phyloP scores from a whole-genome alignment of 2,888 invertebrate genomes.

The Dendrolimus pini region DNA sequence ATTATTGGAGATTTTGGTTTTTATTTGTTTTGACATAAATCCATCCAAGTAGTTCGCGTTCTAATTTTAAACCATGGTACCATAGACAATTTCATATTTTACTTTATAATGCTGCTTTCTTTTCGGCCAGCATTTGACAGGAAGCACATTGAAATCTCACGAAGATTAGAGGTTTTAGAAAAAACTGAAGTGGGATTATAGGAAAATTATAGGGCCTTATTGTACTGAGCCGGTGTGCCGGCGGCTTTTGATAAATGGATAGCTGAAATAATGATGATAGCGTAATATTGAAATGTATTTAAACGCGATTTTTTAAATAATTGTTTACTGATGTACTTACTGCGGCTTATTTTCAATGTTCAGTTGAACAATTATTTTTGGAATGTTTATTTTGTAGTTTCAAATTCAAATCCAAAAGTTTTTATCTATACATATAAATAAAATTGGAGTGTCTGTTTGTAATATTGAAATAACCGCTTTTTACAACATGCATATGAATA shows the following conservation, averaged over 20 bases:
- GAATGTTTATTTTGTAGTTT: too few species aligned
- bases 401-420: too few species aligned
- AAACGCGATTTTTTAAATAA: too few species aligned
- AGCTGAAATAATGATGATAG: conserved; percentile 42
- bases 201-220: conserved; percentile 58
- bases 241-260: conserved; percentile 29
- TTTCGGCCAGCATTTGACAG: conserved; percentile 53
- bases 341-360: too few species aligned
- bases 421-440: too few species aligned
- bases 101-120: conserved; percentile 46
- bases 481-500: too few species aligned
- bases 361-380: too few species aligned
- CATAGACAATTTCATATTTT: conserved; percentile 54
- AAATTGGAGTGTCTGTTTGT: too few species aligned
- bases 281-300: conserved; percentile 12
- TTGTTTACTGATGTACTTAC: too few species aligned
- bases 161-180: conserved; percentile 55
- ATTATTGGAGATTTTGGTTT: conserved; percentile 13
- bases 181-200: conserved; percentile 66
- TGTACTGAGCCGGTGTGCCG: conserved; percentile 33
- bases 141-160: conserved; percentile 68
- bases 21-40: conserved; percentile 62
- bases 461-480: too few species aligned
- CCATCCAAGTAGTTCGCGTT: conserved; percentile 37
- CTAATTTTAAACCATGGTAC: conserved; percentile 52